Base-by-base conservation (phyloP, 2,888 invertebrate species). In the Pristionchus mayeri region DNA sequence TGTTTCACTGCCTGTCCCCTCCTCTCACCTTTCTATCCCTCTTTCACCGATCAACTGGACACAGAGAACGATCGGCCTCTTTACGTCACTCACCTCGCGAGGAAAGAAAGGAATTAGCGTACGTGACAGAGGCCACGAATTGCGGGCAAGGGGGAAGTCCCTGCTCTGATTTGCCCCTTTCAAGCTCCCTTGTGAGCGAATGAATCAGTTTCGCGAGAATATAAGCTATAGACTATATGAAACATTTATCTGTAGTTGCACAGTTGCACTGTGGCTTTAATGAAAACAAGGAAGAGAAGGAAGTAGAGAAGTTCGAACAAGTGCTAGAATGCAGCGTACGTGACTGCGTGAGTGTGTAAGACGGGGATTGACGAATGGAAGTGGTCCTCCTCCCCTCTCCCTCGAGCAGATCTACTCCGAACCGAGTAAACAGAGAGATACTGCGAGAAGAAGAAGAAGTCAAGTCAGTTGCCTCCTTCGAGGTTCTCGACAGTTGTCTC, bases 341-440 rank as follows among this genome's bases (percentile, higher is more conserved):
- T 4, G 27, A 1, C 1, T 7, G 13, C 40, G 40, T 3, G 40
- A 40, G 9, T 13, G 37, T 37, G 13, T 40, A 37, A 37, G 30
- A 16, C 11, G 30, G 37, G 11, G 34, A 30, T 67, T 6, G 37
- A n/a, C 27, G 40, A 71, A 24, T 9, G 24, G 71, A 71, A 71
- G 67, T 71, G 71, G 44, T 9, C n/a, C 40, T 71, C 24, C 40
- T 71, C 40, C 9, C n/a, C n/a, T n/a, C 7, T 54, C 21, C 54
- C 37, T 34, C 63, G 13, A 13, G 40, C 18, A 71, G 37, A 71
- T n/a, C 16, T 54, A 21, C n/a, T n/a, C n/a, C n/a, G n/a, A n/a
- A 37, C 37, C n/a, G 71, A 71, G 71, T 71, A 71, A 71, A 71
- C 71, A 71, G 71, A 71, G 40, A 71, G 71, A 71, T 71, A 71